Percentiles rank a stretch among this genome's conserved stretches.
These are phyloP conservation scores for Nephila pilipes DNA, from an alignment of 1,140 invertebrate species.

Conservation along the genomic window DNA sequence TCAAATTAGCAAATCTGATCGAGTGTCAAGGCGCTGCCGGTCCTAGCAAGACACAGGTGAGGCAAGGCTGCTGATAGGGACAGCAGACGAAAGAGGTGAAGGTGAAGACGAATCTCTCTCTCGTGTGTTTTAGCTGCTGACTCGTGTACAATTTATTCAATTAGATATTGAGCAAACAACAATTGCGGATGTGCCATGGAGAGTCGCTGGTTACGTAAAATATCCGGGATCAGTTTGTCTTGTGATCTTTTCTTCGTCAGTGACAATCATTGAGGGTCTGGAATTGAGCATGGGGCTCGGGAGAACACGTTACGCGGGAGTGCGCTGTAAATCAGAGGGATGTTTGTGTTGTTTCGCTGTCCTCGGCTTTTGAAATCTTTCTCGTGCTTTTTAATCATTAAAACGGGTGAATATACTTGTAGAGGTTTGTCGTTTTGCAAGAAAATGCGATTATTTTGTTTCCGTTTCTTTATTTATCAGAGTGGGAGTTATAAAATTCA, in stretches of 20 bases:
- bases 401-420: too few relatives aligned
- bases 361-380: too few relatives aligned
- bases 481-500: too few relatives aligned
- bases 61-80: slow-evolving; percentile 2
- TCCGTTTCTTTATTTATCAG: too few relatives aligned
- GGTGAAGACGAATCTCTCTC: neutral
- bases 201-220: neutral
- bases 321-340: neutral
- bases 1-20: slow-evolving; percentile 8
- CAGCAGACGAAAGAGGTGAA: neutral
- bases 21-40: slow-evolving; percentile 27
- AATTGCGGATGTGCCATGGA: neutral
- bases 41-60: neutral
- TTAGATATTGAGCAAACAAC: slow-evolving; percentile 19
- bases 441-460: too few relatives aligned
- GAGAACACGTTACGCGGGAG: neutral
- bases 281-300: neutral
- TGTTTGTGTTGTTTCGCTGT: neutral
- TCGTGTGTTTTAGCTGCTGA: neutral
- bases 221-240: slow-evolving; percentile 29
- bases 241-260: neutral
- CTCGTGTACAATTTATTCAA: slow-evolving; percentile 30
- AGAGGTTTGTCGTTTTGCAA: too few relatives aligned
- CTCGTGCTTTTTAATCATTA: too few relatives aligned
- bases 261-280: neutral